Conservation (phyloP, 1,140 invertebrate species). For the Anastatus disparis region DNA sequence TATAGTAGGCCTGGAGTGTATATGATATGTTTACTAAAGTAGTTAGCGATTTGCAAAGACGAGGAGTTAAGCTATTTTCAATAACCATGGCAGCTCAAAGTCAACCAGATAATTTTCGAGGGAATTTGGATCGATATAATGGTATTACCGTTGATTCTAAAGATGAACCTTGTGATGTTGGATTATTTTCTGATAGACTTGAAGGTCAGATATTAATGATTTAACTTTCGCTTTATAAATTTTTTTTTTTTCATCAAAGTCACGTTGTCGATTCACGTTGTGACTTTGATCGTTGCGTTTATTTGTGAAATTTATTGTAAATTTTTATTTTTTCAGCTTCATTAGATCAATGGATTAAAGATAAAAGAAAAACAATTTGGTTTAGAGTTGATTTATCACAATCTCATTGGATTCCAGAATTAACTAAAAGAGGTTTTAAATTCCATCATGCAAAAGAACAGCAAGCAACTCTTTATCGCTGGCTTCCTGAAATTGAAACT, state of each 20-base stretch:
- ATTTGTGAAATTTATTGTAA: not conserved
- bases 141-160: slow-evolving; percentile 76
- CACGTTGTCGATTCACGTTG: slow-evolving; percentile 27
- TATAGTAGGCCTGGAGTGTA: too few relatives aligned
- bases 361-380: slow-evolving; percentile 82
- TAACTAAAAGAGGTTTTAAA: slow-evolving; percentile 83
- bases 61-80: not conserved
- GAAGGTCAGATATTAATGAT: slow-evolving; percentile 62
- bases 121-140: slow-evolving; percentile 74
- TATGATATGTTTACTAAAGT: slow-evolving; percentile 30
- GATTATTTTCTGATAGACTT: slow-evolving; percentile 68
- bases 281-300: not conserved
- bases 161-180: slow-evolving; percentile 67
- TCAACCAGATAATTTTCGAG: slow-evolving; percentile 65
- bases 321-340: slow-evolving; percentile 67
- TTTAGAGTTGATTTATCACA: slow-evolving; percentile 79
- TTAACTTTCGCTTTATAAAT: not conserved
- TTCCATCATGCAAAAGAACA: slow-evolving; percentile 87
- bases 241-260: too few relatives aligned
- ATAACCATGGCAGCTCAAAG: slow-evolving; percentile 34
- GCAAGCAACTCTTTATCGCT: slow-evolving; percentile 83
- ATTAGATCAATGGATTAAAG: slow-evolving; percentile 74
- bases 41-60: not conserved
- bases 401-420: slow-evolving; percentile 79
- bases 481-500: slow-evolving; percentile 75